These are phyloP conservation scores for Gymnoscelis rufifasciata DNA, from an alignment of 2,888 invertebrate genomes.

Conservation along the genomic window DNA sequence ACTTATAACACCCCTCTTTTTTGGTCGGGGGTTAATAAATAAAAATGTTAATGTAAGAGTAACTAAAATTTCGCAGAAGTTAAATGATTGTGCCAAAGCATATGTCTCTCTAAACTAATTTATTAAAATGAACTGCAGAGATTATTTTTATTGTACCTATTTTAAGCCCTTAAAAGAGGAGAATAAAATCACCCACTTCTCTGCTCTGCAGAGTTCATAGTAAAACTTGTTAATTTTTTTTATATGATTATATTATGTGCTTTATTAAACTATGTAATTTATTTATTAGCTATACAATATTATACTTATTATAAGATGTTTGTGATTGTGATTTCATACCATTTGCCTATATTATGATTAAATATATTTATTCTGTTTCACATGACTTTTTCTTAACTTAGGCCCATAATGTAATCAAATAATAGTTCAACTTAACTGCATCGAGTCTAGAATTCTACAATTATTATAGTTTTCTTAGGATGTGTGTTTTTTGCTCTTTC, in stretches of 20 bases:
- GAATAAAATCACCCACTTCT: too few species aligned
- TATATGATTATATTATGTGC: neutral
- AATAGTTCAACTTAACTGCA: too few species aligned
- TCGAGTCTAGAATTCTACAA: too few species aligned
- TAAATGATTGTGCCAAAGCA: neutral
- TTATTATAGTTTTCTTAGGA: too few species aligned
- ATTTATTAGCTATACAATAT: constrained; percentile 10
- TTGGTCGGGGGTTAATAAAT: too few species aligned
- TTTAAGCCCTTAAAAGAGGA: neutral
- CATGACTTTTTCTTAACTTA: constrained; percentile 7
- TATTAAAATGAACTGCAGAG: neutral
- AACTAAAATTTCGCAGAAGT: too few species aligned
- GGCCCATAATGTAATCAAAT: too few species aligned
- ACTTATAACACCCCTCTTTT: too few species aligned
- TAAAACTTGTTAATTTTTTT: too few species aligned
- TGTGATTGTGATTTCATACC: constrained; percentile 4
- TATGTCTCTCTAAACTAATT: neutral
- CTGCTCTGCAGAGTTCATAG: too few species aligned
- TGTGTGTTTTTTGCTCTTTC: too few species aligned
- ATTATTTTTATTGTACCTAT: neutral
- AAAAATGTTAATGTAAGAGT: neutral
- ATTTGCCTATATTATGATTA: constrained; percentile 5
- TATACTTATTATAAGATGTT: constrained; percentile 3
- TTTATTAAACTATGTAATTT: neutral
- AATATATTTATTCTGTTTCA: constrained; percentile 20